Percentiles rank a stretch among this genome's conserved stretches.
Conservation (phyloP, 2,888 invertebrate genomes). For the Sinhomidia bicolor region DNA sequence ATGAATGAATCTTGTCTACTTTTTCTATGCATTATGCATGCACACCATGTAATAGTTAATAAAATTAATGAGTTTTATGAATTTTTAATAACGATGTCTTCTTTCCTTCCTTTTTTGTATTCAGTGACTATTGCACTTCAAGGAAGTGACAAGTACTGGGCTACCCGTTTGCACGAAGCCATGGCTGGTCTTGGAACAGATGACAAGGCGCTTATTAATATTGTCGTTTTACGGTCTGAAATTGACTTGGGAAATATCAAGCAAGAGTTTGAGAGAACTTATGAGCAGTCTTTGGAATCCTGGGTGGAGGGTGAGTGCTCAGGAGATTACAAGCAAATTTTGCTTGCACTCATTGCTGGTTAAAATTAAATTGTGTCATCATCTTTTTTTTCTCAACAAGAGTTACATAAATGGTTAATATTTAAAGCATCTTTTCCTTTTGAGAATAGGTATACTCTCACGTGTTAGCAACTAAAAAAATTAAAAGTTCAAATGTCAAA, state of each 20-base stretch:
- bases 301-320: slow-evolving; percentile 82
- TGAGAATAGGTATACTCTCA: no score
- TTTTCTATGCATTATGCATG: background rate
- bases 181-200: slow-evolving; percentile 90
- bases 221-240: slow-evolving; percentile 88
- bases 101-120: background rate
- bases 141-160: slow-evolving; percentile 85
- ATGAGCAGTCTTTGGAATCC: slow-evolving; percentile 87
- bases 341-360: slow-evolving; percentile 75
- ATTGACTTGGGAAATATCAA: slow-evolving; percentile 88
- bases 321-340: slow-evolving; percentile 79
- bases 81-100: background rate
- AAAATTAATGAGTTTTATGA: background rate
- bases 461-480: background rate
- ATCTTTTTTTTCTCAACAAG: background rate
- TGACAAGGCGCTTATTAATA: slow-evolving; percentile 88
- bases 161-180: slow-evolving; percentile 88
- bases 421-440: background rate
- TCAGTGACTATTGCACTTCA: slow-evolving; percentile 63
- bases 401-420: background rate
- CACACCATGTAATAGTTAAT: background rate
- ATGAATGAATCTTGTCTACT: background rate
- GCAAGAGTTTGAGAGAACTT: slow-evolving; percentile 87
- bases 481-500: slow-evolving; percentile 20
- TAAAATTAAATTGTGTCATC: slow-evolving; percentile 45